Evolutionary conservation across 2,888 invertebrate species (phyloP).

Genomic region (Callosobruchus maculatus): DNA sequence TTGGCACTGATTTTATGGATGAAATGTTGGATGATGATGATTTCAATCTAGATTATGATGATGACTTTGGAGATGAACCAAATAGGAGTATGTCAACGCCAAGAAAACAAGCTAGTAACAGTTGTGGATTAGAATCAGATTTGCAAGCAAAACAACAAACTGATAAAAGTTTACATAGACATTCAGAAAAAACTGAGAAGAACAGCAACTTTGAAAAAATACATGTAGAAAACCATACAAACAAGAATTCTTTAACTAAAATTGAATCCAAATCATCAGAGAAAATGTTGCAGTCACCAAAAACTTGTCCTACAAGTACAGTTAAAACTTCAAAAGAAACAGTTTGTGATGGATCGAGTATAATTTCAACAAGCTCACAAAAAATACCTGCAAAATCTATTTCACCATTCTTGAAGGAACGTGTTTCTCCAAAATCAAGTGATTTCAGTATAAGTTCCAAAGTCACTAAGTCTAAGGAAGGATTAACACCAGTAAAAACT

Average conservation of each 20-base stretch:
- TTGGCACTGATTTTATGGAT: not conserved
- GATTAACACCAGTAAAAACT: not conserved
- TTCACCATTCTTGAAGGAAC: not conserved
- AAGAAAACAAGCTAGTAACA: not conserved
- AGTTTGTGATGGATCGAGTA: not conserved
- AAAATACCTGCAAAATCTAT: not conserved
- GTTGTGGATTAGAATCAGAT: too few relatives aligned
- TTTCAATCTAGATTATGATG: constrained; percentile 12
- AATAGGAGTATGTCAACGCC: not conserved
- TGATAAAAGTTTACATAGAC: too few relatives aligned
- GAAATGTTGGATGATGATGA: not conserved
- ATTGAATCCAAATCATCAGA: not conserved
- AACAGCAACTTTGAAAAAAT: not conserved
- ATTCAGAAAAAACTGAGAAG: not conserved
- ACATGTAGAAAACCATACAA: not conserved
- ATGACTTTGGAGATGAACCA: constrained; percentile 1
- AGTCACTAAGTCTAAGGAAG: not conserved
- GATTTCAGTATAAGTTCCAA: not conserved
- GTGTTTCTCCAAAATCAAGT: not conserved
- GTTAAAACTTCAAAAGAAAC: not conserved
- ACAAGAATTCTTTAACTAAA: not conserved
- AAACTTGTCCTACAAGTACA: too few relatives aligned
- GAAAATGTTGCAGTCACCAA: not conserved
- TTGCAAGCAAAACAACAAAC: too few relatives aligned
- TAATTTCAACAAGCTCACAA: not conserved